Evolutionary conservation across 2,797 vertebrate species (phyloP).

Genomic region (Hoplostethus mediterraneus): DNA sequence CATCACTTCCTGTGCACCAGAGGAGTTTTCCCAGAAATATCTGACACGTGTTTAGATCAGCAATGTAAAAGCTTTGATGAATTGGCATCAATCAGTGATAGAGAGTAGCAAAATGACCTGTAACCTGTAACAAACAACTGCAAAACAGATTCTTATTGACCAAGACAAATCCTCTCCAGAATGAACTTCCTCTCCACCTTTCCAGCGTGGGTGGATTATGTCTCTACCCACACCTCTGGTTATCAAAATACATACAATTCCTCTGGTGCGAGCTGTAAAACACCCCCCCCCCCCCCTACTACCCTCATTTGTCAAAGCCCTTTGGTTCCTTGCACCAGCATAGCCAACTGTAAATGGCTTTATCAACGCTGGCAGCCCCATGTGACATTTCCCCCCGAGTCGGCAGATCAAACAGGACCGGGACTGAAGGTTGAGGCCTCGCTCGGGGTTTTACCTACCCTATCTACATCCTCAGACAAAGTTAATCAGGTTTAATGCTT

Average conservation of each 20-base stretch:
- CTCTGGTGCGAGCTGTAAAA: slow-evolving; percentile 10
- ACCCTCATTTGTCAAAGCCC: slow-evolving; percentile 20
- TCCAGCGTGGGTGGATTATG: slow-evolving; percentile 1
- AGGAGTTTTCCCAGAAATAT: no score
- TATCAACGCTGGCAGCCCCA: slow-evolving; percentile 33
- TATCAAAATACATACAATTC: slow-evolving; percentile 8
- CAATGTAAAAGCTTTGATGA: no score
- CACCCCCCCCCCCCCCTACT: not conserved
- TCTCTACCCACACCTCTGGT: slow-evolving; percentile 25
- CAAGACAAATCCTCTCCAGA: not conserved
- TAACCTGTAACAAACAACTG: no score
- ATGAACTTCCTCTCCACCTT: not conserved
- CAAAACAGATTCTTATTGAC: no score
- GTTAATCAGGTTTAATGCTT: slow-evolving; percentile 39
- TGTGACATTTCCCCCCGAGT: slow-evolving; percentile 35
- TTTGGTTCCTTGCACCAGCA: slow-evolving; percentile 9
- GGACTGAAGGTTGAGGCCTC: not conserved
- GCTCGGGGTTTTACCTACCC: slow-evolving; percentile 9
- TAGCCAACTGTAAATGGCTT: slow-evolving; percentile 43
- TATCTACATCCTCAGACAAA: slow-evolving; percentile 25
- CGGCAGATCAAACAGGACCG: slow-evolving; percentile 48
- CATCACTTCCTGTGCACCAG: no score
- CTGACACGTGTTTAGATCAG: no score
- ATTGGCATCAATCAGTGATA: no score
- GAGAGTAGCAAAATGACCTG: no score